phyloP scores from a whole-genome alignment of 1,140 invertebrate genomes.

The Oscheius sp. region DNA sequence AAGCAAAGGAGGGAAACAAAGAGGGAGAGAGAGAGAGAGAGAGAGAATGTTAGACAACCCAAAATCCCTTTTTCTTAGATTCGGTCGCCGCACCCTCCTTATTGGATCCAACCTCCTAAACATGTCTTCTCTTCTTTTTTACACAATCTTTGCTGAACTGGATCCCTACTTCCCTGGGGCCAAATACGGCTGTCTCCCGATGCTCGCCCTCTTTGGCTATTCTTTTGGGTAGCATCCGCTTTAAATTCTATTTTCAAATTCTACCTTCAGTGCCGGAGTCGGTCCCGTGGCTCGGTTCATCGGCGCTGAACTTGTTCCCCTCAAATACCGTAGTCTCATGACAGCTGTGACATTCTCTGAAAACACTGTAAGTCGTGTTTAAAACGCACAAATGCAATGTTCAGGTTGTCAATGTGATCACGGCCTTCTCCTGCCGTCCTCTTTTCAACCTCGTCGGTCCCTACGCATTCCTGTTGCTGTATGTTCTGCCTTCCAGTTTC shows the following conservation, averaged over 20 bases:
- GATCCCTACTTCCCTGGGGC: background rate
- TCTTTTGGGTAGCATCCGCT: no score
- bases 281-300: background rate
- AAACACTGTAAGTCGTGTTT: background rate
- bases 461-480: background rate
- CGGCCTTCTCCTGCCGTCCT: conserved; percentile 1
- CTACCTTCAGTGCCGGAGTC: no score
- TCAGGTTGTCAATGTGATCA: background rate
- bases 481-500: background rate
- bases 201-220: conserved; percentile 1
- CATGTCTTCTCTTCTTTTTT: background rate
- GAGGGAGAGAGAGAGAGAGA: background rate
- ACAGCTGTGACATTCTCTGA: background rate
- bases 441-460: background rate
- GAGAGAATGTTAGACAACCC: no score
- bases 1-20: background rate
- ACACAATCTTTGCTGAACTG: background rate
- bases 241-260: no score
- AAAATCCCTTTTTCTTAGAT: no score
- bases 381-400: background rate
- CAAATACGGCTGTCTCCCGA: conserved; percentile 3
- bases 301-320: background rate
- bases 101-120: background rate
- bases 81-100: background rate
- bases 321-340: background rate